These are phyloP conservation scores for Montipora capricornis DNA, from an alignment of 64 coral and sea anemone species.

Conservation along the genomic window DNA sequence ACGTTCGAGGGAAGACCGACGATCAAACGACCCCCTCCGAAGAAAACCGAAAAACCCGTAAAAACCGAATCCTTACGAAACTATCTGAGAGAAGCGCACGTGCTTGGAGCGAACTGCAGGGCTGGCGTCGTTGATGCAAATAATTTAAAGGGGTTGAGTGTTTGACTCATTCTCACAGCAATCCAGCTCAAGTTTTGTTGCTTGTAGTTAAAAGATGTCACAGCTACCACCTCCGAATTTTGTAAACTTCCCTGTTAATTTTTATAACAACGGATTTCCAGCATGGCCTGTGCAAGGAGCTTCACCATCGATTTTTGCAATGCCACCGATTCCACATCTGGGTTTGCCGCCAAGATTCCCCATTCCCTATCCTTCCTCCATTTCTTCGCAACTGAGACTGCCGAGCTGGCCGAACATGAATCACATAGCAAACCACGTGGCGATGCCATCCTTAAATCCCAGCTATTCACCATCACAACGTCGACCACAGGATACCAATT, in stretches of 20 bases:
- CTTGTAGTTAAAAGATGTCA: conserved; percentile 8
- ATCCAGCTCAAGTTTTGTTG: neutral
- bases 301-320: conserved; percentile 3
- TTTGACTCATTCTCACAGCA: neutral
- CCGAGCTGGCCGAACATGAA: neutral
- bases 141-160: too few species aligned
- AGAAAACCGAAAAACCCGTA: neutral
- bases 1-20: too few species aligned
- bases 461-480: neutral
- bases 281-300: neutral
- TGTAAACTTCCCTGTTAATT: conserved; percentile 10
- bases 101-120: neutral
- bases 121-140: neutral
- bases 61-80: too few species aligned
- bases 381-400: neutral
- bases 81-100: neutral
- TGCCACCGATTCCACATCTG: neutral
- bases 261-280: conserved; percentile 15
- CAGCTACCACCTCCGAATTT: conserved; percentile 40
- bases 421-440: neutral
- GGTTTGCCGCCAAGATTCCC: conserved; percentile 8
- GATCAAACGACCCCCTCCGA: neutral
- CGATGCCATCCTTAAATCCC: too few species aligned
- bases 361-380: neutral
- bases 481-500: conserved; percentile 9